These are phyloP conservation scores for Amphiura filiformis DNA, from an alignment of 35 echinoderm and acorn worm genomes.

Conservation along the genomic window DNA sequence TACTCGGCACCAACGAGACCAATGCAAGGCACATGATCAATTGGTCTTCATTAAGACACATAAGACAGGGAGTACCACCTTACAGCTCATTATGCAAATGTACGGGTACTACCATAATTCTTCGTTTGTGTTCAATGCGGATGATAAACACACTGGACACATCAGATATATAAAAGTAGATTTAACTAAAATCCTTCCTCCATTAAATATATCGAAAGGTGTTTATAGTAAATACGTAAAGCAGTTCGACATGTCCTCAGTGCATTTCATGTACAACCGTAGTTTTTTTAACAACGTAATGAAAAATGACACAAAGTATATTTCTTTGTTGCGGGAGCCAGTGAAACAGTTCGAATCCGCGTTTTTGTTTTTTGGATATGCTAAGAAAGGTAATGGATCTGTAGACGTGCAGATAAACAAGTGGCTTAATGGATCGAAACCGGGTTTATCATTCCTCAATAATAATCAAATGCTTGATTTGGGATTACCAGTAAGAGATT, in stretches of 20 bases:
- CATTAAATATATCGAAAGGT: slow-evolving; percentile 21
- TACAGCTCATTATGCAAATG: slow-evolving; percentile 59
- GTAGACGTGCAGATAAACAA: background rate
- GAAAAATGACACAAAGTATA: slow-evolving; percentile 52
- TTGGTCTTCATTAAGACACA: slow-evolving; percentile 81
- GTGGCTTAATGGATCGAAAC: background rate
- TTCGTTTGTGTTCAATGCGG: slow-evolving; percentile 35
- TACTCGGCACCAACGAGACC: too few relatives aligned
- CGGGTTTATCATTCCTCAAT: background rate
- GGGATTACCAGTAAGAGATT: background rate
- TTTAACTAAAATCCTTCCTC: background rate
- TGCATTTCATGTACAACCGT: slow-evolving; percentile 53
- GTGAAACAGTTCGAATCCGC: slow-evolving; percentile 62
- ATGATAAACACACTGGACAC: slow-evolving; percentile 16
- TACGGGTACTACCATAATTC: slow-evolving; percentile 62
- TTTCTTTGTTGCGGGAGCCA: slow-evolving; percentile 72
- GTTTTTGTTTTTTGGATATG: slow-evolving; percentile 75
- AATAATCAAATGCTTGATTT: slow-evolving; percentile 17
- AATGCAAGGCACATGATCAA: background rate
- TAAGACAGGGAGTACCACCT: slow-evolving; percentile 74
- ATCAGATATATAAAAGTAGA: background rate
- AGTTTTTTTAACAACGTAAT: slow-evolving; percentile 40
- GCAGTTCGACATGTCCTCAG: slow-evolving; percentile 43
- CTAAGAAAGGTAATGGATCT: background rate
- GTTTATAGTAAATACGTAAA: background rate